These are phyloP conservation scores for Drusus annulatus DNA, from an alignment of 1,140 invertebrate species.

Conservation along the genomic window DNA sequence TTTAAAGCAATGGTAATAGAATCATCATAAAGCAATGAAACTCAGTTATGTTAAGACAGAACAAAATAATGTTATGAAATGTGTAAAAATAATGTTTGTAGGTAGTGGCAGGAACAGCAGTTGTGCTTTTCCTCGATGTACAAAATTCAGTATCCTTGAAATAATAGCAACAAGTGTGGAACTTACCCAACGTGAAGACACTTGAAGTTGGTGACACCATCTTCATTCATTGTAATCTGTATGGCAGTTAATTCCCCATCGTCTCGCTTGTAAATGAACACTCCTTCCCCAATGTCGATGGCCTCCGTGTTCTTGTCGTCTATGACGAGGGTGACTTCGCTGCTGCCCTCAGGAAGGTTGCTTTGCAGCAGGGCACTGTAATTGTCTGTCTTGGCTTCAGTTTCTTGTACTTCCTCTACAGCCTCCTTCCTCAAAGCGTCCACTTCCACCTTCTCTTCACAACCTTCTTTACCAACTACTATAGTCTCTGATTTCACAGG, in stretches of 20 bases:
- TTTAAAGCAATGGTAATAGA: no score
- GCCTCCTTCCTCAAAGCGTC: slow-evolving; percentile 3
- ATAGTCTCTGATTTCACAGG: neutral
- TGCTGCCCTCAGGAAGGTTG: slow-evolving; percentile 56
- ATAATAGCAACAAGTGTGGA: neutral
- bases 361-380: slow-evolving; percentile 43
- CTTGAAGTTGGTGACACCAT: slow-evolving; percentile 65
- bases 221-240: slow-evolving; percentile 63
- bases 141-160: no score
- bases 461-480: slow-evolving; percentile 34
- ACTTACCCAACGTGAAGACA: slow-evolving; percentile 70
- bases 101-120: no score
- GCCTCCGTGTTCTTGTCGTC: slow-evolving; percentile 70
- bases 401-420: slow-evolving; percentile 41
- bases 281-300: slow-evolving; percentile 68
- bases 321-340: slow-evolving; percentile 68
- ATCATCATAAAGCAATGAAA: no score
- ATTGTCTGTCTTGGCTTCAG: slow-evolving; percentile 45
- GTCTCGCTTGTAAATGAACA: slow-evolving; percentile 68
- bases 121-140: no score
- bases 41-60: no score
- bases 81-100: no score
- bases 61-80: no score
- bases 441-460: slow-evolving; percentile 3
- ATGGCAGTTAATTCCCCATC: slow-evolving; percentile 67